Base-by-base conservation (phyloP, 2,888 invertebrate genomes). In the Oligia strigilis region DNA sequence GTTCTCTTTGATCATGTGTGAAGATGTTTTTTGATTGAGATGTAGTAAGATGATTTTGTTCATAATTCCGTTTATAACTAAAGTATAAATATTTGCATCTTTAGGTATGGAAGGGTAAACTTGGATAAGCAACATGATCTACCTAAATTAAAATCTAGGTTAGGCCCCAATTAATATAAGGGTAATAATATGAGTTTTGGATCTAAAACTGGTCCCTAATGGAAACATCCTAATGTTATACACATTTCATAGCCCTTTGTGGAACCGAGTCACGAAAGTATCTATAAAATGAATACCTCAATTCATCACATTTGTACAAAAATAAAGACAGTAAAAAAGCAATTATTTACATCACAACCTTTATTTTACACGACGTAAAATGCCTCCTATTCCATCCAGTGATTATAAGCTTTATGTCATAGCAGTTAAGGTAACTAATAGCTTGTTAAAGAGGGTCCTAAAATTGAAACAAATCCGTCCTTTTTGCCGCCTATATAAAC, bases 381-480 rank as follows among this genome's bases (percentile, higher is more conserved):
- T 62, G n/a, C 4, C 11, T 17, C 6, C 0, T 19, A 13, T 23
- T 64, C 13, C 29, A 69, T 65, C 78, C 72, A 75, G 49, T 71
- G 60, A 88, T 77, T 80, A 71, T 87, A 71, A 60, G 40, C 83
- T 77, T 74, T 87, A 75, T 72, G 49, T 17, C 71, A 36, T 29
- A 49, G n/a, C 19, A 4, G 3, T 60, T 86, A 83, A 82, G 77
- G 87, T 85, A 66, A 75, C 72, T 71, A 81, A 87, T 88, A 58
- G 75, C 49, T 72, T 77, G 79, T 77, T 65, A 49, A 43, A 36
- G 43, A n/a, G 43, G 49, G 69, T 77, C 9, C 88, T 90, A 88
- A 91, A 91, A 91, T 91, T 90, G 87, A 90, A 88, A 83, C 87
- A 78, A 86, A 78, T 84, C 72, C 40, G 87, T 72, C 76, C 78